A percentile compares a stretch with the other conserved stretches of the same genome.
phyloP scores from a whole-genome alignment of 2,113 vertebrate genomes.

The Callaeas wilsoni region DNA sequence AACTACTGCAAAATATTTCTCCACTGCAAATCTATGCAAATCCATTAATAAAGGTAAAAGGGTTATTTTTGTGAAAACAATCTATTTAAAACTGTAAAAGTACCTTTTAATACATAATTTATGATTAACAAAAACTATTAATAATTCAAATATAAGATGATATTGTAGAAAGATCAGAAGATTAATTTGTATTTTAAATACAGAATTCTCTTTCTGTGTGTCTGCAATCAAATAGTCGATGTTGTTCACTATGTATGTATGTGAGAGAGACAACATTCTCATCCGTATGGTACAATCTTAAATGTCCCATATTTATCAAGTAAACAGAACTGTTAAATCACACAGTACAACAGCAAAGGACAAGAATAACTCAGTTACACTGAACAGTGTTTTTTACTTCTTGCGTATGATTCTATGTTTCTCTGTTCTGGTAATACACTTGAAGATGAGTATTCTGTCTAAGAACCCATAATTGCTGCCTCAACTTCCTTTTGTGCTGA shows the following conservation, averaged over 20 bases:
- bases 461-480: background rate
- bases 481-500: background rate
- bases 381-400: background rate
- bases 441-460: background rate
- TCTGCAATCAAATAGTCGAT: background rate
- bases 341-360: background rate
- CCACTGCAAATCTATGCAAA: slow-evolving; percentile 49
- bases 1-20: slow-evolving; percentile 21
- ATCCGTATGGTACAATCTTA: background rate
- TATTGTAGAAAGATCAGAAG: background rate
- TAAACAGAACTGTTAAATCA: background rate
- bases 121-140: slow-evolving; percentile 32
- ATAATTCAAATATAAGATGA: slow-evolving; percentile 43
- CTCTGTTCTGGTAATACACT: background rate
- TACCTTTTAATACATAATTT: slow-evolving; percentile 54
- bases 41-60: slow-evolving; percentile 28
- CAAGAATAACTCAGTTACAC: background rate
- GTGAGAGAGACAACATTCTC: background rate
- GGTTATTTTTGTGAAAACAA: slow-evolving; percentile 57
- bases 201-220: background rate
- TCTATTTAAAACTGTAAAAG: slow-evolving; percentile 39
- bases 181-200: background rate
- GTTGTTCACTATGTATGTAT: background rate
- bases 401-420: background rate
- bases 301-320: background rate